Evolutionary conservation across 2,113 vertebrate genomes (phyloP).

Genomic region (Vulpes ferrilata): DNA sequence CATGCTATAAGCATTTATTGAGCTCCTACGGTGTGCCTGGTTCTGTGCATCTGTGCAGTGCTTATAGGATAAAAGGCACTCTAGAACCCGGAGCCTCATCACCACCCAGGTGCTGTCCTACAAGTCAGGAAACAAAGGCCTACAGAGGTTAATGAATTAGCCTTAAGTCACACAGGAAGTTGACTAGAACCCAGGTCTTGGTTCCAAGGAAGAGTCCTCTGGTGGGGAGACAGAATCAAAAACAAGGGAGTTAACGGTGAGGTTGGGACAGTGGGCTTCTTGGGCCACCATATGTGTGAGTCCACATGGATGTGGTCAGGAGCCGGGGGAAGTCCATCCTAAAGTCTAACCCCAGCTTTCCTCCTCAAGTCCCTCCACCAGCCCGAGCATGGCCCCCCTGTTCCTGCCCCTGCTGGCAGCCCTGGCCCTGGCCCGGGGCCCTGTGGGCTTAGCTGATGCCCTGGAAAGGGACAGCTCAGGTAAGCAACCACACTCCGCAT

Average conservation of each 20-base stretch:
- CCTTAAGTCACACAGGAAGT: background rate
- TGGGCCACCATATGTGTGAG: background rate
- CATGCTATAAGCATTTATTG: background rate
- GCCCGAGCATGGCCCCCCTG: conserved; percentile 60
- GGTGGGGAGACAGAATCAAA: background rate
- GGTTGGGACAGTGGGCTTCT: background rate
- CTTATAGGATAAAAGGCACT: background rate
- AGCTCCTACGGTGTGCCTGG: background rate
- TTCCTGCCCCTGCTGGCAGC: conserved; percentile 63
- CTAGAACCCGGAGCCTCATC: background rate
- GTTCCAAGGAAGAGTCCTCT: background rate
- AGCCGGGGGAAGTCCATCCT: background rate
- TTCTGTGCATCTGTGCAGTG: background rate
- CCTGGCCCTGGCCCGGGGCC: conserved; percentile 59
- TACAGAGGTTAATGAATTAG: background rate
- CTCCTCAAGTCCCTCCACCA: conserved; percentile 33
- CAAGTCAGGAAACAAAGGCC: background rate
- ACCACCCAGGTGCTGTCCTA: background rate
- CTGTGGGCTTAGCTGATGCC: conserved; percentile 28
- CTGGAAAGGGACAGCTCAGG: conserved; percentile 78
- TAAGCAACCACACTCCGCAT: background rate
- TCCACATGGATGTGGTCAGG: too few species aligned
- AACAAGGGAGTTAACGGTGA: background rate
- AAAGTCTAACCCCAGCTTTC: conserved; percentile 20
- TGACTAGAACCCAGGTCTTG: background rate